Evolutionary conservation across 2,113 vertebrate species (phyloP), one percentile per base, ranked within the genome.

Genomic region (Centropristis striata): DNA sequence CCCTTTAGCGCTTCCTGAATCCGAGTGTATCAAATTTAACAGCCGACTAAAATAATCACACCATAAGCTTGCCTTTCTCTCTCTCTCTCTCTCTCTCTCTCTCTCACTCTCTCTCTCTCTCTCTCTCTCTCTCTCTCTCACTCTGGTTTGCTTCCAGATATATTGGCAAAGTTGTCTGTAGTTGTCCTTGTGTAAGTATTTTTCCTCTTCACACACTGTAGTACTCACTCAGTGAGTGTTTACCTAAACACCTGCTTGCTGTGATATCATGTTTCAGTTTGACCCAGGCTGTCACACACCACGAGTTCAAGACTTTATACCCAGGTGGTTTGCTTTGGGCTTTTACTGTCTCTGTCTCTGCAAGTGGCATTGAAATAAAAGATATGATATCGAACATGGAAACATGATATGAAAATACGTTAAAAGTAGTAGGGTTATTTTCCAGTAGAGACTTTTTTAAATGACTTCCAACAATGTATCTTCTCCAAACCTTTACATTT

Each of bases 11-110:
- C 80, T 81, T 84, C 79, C 80, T 90, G 78, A 86, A 86, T 88
- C 70, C 16, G 0, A 78, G 82, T 28, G 60, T 86, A 91, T 91
- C 89, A 91, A 44, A 90, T 93, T 92, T 93, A 88, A 92, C 89
- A 80, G 86, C 73, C 4, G 85, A 81, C 90, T 83, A 92, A 93
- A 93, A 92, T 92, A 90, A 91, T 90, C 91, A 74, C 59, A 27
- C 77, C 61, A 72, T 78, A 64, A 86, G 73, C 81, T 64, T 76
- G 44, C 18, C 59, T 47, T 11, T 37, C 27, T 51, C 46, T 41
- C 3, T 21, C 65, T 44, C 71, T 55, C 57, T 25, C 51, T 41
- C 46, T 23, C 58, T 39, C 60, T 61, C 80, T 85, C 53, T 89
- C 27, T 51, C 46, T 41, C 3, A 20, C 65, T 44, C 71, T 55